phyloP scores from a whole-genome alignment of 2,888 invertebrate species.

The Xestia ashworthii region DNA sequence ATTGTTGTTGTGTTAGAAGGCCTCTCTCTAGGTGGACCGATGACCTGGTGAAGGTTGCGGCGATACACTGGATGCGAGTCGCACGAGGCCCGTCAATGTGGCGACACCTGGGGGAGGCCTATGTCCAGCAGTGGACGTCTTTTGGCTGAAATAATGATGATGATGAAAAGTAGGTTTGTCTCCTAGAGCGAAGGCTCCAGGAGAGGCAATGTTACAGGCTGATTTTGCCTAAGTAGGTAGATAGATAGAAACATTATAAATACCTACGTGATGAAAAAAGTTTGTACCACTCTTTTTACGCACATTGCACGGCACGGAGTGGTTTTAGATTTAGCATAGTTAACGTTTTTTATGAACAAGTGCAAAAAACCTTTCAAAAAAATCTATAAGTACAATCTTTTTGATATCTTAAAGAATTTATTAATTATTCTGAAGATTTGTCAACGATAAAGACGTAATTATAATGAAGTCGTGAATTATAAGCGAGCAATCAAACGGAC shows the following conservation, averaged over 20 bases:
- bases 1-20: no score
- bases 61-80: no score
- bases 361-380: background rate
- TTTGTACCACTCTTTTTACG: background rate
- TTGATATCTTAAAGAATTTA: background rate
- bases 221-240: background rate
- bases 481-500: conserved; percentile 17
- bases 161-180: no score
- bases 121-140: no score
- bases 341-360: background rate
- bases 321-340: background rate
- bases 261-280: background rate
- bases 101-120: no score
- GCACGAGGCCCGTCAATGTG: no score
- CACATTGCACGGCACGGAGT: background rate
- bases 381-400: background rate
- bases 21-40: no score
- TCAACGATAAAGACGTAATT: background rate
- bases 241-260: background rate
- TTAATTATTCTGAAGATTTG: background rate
- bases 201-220: background rate
- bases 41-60: no score
- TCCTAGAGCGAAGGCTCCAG: background rate
- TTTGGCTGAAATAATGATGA: no score
- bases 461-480: conserved; percentile 5